Evolutionary conservation across 2,888 invertebrate genomes (phyloP), one percentile per base, ranked within the genome.

Genomic region (Anaspis maculata): DNA sequence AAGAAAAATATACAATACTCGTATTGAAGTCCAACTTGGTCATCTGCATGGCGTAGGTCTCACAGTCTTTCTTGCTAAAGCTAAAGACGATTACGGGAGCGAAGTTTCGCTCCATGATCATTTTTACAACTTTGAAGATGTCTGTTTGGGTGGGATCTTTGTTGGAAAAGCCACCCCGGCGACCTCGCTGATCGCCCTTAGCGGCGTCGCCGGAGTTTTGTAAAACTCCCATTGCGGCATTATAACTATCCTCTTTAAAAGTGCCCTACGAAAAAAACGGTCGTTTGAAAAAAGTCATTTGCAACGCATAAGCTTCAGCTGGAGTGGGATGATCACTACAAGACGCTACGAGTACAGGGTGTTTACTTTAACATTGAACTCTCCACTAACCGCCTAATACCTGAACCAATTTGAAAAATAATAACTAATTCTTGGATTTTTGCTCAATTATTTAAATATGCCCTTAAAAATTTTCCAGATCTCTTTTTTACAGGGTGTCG

Each of bases 81-180:
- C 96, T 96, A 71, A 99, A 99, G 34, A 96, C 90, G 48, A 99
- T 98, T 3, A 96, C 95, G 0, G 98, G 98, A 0, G 96, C 91
- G 64, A 97, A 91, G 62, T 91, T 92, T 13, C 92, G 73, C 59
- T 98, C 96, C 90, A 96, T 94, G 23, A 98, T 91, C 89, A 98
- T 96, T 66, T 96, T 94, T 12, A 98, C 88, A 41, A 99, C 90
- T 69, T 96, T 97, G 59, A 90, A 92, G 50, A 95, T 94, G 57
- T 91, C 92, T 0, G 89, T 80, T 48, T 79, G 76, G 2, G 74
- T 74, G 0, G 71, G 62, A 52, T 76, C 74, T 49, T 73, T 71
- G 23, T 75, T 74, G 6, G 73, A 71, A 0, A 78, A 62, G 10
- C 88, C 89, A 0, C 88, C 85, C 48, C 77, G 77, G 0, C 84